Percentiles rank a stretch among this genome's conserved stretches.
These are phyloP conservation scores for Aplodontia rufa DNA, from an alignment of 2,113 vertebrate species.

Conservation along the genomic window DNA sequence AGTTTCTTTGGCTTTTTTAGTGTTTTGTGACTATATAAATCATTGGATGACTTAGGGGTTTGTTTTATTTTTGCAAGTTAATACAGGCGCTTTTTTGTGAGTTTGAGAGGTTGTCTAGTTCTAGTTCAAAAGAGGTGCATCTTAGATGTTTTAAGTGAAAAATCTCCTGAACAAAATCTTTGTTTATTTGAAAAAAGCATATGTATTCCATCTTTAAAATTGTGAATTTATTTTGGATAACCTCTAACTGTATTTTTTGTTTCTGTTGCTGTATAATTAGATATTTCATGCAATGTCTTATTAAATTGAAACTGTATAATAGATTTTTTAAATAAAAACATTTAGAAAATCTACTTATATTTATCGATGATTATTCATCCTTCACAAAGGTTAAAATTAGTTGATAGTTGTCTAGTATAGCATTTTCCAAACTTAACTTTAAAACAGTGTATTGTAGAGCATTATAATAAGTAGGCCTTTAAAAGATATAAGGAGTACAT, in stretches of 20 bases:
- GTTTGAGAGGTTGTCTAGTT: constrained; percentile 49
- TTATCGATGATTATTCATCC: constrained; percentile 19
- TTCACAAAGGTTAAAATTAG: constrained; percentile 36
- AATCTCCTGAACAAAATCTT: constrained; percentile 14
- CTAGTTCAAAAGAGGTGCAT: constrained; percentile 38
- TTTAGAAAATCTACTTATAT: constrained; percentile 61
- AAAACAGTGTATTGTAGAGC: background rate
- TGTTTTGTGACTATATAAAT: constrained; percentile 39
- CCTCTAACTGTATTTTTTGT: constrained; percentile 40
- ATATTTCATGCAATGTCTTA: constrained; percentile 57
- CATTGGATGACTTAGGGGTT: constrained; percentile 30
- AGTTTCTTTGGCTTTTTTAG: constrained; percentile 40
- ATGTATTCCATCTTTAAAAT: constrained; percentile 53
- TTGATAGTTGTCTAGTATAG: background rate
- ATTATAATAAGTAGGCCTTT: background rate
- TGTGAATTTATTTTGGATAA: constrained; percentile 62
- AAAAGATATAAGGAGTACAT: background rate
- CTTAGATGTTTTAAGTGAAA: constrained; percentile 38
- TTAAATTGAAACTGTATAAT: constrained; percentile 58
- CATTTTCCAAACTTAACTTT: constrained; percentile 6
- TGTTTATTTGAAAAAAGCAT: constrained; percentile 52
- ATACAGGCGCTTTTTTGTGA: constrained; percentile 42
- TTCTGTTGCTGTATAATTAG: constrained; percentile 64
- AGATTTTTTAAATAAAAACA: constrained; percentile 72
- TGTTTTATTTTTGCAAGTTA: constrained; percentile 55